phyloP scores from a whole-genome alignment of 2,888 invertebrate species.

The Amphipyra berbera region DNA sequence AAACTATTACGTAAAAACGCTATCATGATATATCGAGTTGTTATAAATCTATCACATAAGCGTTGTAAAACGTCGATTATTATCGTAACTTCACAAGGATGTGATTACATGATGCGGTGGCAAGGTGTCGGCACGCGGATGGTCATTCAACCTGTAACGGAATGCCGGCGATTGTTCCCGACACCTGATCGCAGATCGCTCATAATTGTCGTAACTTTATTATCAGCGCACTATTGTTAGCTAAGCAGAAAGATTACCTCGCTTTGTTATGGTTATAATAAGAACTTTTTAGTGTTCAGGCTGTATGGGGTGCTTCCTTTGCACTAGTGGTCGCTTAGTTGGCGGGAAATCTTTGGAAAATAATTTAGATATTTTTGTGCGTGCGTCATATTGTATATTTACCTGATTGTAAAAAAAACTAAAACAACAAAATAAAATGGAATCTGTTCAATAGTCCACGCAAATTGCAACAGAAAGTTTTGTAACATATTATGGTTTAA shows the following conservation, averaged over 20 bases:
- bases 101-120: constrained; percentile 54
- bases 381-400: too few relatives aligned
- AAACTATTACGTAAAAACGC: constrained; percentile 2
- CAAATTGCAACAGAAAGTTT: too few relatives aligned
- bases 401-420: too few relatives aligned
- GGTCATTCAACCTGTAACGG: constrained; percentile 72
- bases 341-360: too few relatives aligned
- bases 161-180: constrained; percentile 55
- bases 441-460: too few relatives aligned
- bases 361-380: too few relatives aligned
- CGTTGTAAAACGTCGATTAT: constrained; percentile 11
- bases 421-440: too few relatives aligned
- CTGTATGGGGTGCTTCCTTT: background rate
- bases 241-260: background rate
- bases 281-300: background rate
- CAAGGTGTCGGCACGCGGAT: constrained; percentile 59
- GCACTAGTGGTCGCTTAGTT: background rate
- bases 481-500: too few relatives aligned
- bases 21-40: background rate
- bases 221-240: constrained; percentile 46
- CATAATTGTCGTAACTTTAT: constrained; percentile 62
- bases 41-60: constrained; percentile 8
- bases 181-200: constrained; percentile 46
- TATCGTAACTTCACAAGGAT: constrained; percentile 42
- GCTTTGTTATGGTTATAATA: background rate